Conservation (phyloP, 1,140 invertebrate species). For the Trichogramma pretiosum region DNA sequence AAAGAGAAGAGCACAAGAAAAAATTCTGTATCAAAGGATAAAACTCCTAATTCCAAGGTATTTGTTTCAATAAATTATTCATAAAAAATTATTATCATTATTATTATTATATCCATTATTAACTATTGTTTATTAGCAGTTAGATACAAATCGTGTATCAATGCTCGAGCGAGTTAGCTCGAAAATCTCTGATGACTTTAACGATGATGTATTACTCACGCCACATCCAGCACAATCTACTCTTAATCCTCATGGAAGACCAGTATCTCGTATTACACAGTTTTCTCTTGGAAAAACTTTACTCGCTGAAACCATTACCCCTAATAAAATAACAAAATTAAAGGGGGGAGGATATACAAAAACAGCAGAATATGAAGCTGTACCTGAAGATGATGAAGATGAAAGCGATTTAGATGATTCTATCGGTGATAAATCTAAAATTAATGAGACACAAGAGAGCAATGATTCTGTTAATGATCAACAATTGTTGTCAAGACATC, state of each 20-base stretch:
- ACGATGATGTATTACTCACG: neutral
- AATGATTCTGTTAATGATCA: no score
- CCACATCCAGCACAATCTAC: conserved; percentile 10
- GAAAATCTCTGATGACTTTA: neutral
- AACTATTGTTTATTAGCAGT: no score
- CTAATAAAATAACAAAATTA: no score
- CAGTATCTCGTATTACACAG: neutral
- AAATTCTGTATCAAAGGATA: neutral
- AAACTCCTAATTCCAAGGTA: neutral
- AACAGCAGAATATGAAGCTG: neutral
- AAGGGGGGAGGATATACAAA: no score
- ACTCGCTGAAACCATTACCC: no score
- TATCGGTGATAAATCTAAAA: no score
- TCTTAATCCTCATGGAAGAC: conserved; percentile 4
- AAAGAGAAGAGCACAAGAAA: no score
- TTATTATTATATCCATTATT: no score
- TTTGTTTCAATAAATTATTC: neutral
- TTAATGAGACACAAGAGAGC: no score
- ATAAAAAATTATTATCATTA: no score
- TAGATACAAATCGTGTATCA: neutral
- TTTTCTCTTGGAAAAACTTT: neutral
- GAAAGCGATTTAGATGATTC: neutral
- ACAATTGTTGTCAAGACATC: no score
- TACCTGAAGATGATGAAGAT: neutral
- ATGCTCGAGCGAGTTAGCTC: neutral